phyloP scores from a whole-genome alignment of 1,140 invertebrate species.

The Thaumetopoea pityocampa region DNA sequence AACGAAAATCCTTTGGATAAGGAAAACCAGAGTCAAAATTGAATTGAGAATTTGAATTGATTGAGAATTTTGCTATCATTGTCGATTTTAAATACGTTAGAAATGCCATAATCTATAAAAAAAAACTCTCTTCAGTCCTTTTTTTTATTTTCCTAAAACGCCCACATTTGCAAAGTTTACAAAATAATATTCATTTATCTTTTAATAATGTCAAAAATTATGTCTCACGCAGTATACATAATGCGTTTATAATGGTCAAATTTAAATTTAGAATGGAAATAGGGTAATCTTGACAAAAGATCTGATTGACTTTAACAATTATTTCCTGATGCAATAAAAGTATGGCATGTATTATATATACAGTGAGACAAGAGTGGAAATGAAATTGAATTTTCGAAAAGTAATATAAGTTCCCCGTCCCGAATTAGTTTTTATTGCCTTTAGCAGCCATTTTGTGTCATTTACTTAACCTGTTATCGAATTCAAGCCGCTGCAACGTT shows the following conservation, averaged over 20 bases:
- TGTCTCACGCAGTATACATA: constrained; percentile 7
- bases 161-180: too few relatives aligned
- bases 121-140: too few relatives aligned
- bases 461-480: constrained; percentile 65
- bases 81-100: too few relatives aligned
- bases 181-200: too few relatives aligned
- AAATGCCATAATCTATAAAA: too few relatives aligned
- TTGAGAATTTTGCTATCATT: too few relatives aligned
- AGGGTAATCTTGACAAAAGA: constrained; percentile 25
- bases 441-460: constrained; percentile 55
- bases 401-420: constrained; percentile 45
- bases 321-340: constrained; percentile 38
- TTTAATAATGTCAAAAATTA: too few relatives aligned
- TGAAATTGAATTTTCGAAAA: constrained; percentile 57
- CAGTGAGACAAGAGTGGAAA: constrained; percentile 34
- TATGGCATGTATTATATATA: constrained; percentile 29
- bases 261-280: constrained; percentile 15
- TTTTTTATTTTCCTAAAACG: too few relatives aligned
- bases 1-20: too few relatives aligned
- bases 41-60: too few relatives aligned
- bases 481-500: constrained; percentile 35
- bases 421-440: constrained; percentile 55
- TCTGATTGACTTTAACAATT: constrained; percentile 26
- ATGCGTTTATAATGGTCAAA: constrained; percentile 15
- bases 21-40: too few relatives aligned